A percentile compares a stretch with the other conserved stretches of the same genome.
phyloP scores from a whole-genome alignment of 2,888 invertebrate species.

The Bibio marci region DNA sequence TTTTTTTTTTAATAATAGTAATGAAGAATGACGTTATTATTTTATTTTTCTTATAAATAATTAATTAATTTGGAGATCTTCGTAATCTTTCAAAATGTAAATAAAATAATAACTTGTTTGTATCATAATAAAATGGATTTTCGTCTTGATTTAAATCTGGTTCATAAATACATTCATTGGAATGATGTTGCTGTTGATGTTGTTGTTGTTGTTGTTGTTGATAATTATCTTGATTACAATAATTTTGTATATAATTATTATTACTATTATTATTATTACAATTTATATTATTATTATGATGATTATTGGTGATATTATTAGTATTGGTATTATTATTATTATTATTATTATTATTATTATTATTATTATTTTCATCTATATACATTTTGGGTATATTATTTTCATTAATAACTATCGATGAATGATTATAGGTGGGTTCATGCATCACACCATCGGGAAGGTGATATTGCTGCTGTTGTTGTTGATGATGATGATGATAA shows the following conservation, averaged over 20 bases:
- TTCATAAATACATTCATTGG: conserved; percentile 32
- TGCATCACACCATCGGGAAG: too few species aligned
- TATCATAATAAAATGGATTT: conserved; percentile 73
- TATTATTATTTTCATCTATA: background rate
- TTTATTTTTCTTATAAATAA: too few species aligned
- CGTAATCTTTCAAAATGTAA: conserved; percentile 65
- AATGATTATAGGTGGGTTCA: too few species aligned
- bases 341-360: background rate
- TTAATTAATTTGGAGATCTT: too few species aligned
- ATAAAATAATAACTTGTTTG: conserved; percentile 72
- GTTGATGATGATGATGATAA: conserved; percentile 10
- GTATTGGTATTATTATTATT: too few species aligned
- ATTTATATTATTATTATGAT: too few species aligned
- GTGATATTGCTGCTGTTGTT: conserved; percentile 12
- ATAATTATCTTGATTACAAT: background rate
- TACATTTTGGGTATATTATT: too few species aligned
- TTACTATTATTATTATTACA: background rate
- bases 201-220: conserved; percentile 6
- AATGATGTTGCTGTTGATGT: conserved; percentile 9
- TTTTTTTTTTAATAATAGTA: too few species aligned
- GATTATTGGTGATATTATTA: background rate
- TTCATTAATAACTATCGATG: background rate
- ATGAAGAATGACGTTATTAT: too few species aligned
- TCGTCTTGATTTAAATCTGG: conserved; percentile 60
- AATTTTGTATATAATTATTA: too few species aligned